Conservation (phyloP, 2,888 invertebrate species). For the Drosophila colorata region DNA sequence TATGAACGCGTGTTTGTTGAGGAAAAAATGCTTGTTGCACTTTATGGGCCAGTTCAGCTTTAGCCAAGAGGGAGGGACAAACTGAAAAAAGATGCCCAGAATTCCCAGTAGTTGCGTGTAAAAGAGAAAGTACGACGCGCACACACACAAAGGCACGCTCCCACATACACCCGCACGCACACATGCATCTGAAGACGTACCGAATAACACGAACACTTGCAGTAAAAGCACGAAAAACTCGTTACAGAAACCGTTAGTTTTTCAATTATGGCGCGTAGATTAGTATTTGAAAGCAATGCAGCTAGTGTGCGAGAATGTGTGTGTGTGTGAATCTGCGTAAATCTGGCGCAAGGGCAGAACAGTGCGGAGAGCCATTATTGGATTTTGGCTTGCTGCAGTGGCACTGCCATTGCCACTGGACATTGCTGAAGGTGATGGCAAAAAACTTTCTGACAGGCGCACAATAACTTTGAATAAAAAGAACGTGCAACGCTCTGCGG, state of each 20-base stretch:
- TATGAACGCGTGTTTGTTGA: constrained; percentile 53
- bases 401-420: constrained; percentile 13
- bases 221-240: constrained; percentile 75
- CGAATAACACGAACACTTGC: constrained; percentile 56
- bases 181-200: constrained; percentile 8
- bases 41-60: constrained; percentile 51
- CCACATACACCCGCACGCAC: neutral
- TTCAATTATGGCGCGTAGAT: constrained; percentile 79
- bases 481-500: constrained; percentile 45
- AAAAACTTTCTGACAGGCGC: constrained; percentile 61
- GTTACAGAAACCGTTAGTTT: constrained; percentile 77
- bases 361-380: constrained; percentile 64
- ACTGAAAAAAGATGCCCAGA: constrained; percentile 36
- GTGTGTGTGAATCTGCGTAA: constrained; percentile 55
- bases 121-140: constrained; percentile 33
- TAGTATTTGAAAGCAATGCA: constrained; percentile 73
- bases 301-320: constrained; percentile 9
- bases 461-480: constrained; percentile 75
- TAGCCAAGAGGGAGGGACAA: neutral
- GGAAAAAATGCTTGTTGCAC: constrained; percentile 61
- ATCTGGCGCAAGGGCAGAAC: constrained; percentile 56
- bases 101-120: constrained; percentile 27
- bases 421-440: constrained; percentile 53
- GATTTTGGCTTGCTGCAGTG: constrained; percentile 49
- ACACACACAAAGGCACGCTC: constrained; percentile 1